Evolutionary conservation across 2,797 vertebrate genomes (phyloP).

Genomic region (Myotis vivesi): DNA sequence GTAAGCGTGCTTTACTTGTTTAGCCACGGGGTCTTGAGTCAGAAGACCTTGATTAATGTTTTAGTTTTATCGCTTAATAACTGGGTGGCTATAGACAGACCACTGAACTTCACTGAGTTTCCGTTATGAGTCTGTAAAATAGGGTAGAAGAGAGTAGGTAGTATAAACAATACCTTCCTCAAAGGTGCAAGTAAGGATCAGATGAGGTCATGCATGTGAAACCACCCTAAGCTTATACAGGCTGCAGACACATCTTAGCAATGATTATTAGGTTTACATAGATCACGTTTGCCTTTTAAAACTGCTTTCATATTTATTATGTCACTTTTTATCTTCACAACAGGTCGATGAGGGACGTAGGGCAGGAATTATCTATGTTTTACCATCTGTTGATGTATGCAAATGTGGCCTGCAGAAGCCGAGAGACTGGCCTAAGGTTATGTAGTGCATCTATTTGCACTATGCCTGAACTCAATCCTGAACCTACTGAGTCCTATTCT

Average conservation of each 20-base stretch:
- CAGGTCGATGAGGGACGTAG: not conserved
- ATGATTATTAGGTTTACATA: not conserved
- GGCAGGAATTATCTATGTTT: constrained; percentile 24
- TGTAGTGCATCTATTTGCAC: not conserved
- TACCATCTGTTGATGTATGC: not conserved
- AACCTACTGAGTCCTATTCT: not conserved
- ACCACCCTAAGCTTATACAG: not conserved
- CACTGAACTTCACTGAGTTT: not conserved
- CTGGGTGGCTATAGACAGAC: not conserved
- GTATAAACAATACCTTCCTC: not conserved
- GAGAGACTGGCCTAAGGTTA: not conserved
- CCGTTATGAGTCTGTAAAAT: not conserved
- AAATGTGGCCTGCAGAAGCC: not conserved
- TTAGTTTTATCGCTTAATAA: not conserved
- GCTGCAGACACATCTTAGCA: not conserved
- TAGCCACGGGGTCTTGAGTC: not conserved
- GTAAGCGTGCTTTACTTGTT: not conserved
- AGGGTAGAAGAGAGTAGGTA: not conserved
- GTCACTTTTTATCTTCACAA: constrained; percentile 37
- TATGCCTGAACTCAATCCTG: not conserved
- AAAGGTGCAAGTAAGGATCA: not conserved
- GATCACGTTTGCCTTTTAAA: constrained; percentile 44
- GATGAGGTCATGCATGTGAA: not conserved
- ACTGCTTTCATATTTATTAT: constrained; percentile 31
- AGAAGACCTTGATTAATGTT: not conserved